Base-by-base conservation (phyloP, 1,140 invertebrate species). In the Cydia pomonella region DNA sequence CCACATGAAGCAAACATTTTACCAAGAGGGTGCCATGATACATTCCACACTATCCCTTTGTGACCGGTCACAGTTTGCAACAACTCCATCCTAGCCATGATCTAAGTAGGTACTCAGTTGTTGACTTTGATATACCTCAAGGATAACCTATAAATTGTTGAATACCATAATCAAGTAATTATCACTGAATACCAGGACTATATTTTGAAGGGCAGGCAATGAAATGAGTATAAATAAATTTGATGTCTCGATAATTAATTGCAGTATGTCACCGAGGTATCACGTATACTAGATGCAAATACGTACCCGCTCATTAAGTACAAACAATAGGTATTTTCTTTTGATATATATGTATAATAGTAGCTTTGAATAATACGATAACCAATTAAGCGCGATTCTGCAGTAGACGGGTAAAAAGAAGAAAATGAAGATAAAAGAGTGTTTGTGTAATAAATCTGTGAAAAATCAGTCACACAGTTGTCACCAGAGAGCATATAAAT, bases 1-100 rank as follows among this genome's bases (percentile, higher is more conserved):
- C 98, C 97, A 90, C 98, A 99, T 10, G 97, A 97, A 16, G 94
- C 92, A 86, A 93, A 89, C 69, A 91, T 92, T 72, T 94, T 96
- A 27, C 98, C 98, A 79, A 95, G 94, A 6, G 97, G 97, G 94
- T 98, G 97, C 99, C 99, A 99, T 71, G 96, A 95, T 41, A 98
- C 96, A 93, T 97, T 97, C 99, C 99, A 99, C 47, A 98, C 98
- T 84, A 97, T 95, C 38, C 98, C 98, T 84, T 95, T 95, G 90
- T 99, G 98, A 63, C 97, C 98, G 77, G 93, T 94, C 75, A 99
- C 90, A 18, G 93, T 95, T 92, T 97, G 95, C 75, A 95, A 90
- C 79, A 95, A 93, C 78, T 94, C 94, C 85, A 95, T 87, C 82
- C 92, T 94, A 80, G 84, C 91, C 95, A 94, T 94, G 64, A 75